These are phyloP conservation scores for Gobionotothen gibberifrons DNA, from an alignment of 2,797 vertebrate species.

Conservation along the genomic window DNA sequence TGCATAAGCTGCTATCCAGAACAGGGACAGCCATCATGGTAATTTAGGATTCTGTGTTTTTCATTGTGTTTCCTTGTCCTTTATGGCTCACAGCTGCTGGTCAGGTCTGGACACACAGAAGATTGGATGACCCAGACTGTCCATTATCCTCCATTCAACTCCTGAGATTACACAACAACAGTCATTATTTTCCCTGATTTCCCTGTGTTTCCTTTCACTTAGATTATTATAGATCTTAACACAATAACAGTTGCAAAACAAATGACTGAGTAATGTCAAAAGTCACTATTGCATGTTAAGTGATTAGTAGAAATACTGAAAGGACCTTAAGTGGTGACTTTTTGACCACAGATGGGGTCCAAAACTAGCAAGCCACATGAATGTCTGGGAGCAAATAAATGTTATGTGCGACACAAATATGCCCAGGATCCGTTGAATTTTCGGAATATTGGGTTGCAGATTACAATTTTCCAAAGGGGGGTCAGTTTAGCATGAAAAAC, in stretches of 20 bases:
- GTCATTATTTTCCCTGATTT: constrained; percentile 19
- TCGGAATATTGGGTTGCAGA: too few species aligned
- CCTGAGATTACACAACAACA: constrained; percentile 16
- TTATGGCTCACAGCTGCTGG: constrained; percentile 55
- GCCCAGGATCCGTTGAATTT: too few species aligned
- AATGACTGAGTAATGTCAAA: not conserved
- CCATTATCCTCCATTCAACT: constrained; percentile 44
- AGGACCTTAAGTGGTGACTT: too few species aligned
- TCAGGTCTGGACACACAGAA: constrained; percentile 43
- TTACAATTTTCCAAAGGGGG: too few species aligned
- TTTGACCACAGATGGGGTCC: too few species aligned
- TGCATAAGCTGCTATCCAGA: constrained; percentile 50
- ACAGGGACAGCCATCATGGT: constrained; percentile 45
- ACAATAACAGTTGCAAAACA: constrained; percentile 1
- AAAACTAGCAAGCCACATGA: too few species aligned
- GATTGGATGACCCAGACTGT: constrained; percentile 15
- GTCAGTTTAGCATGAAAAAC: too few species aligned
- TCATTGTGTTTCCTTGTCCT: constrained; percentile 43
- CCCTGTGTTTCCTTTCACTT: constrained; percentile 1
- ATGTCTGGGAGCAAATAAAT: too few species aligned
- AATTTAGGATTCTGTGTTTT: constrained; percentile 45
- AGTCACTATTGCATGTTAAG: too few species aligned
- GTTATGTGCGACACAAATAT: too few species aligned
- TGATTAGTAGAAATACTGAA: too few species aligned
- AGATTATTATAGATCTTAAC: constrained; percentile 20